Percentiles rank a stretch among this genome's conserved stretches.
Evolutionary conservation across 2,113 vertebrate genomes (phyloP).

Genomic region (Podarcis cretensis): DNA sequence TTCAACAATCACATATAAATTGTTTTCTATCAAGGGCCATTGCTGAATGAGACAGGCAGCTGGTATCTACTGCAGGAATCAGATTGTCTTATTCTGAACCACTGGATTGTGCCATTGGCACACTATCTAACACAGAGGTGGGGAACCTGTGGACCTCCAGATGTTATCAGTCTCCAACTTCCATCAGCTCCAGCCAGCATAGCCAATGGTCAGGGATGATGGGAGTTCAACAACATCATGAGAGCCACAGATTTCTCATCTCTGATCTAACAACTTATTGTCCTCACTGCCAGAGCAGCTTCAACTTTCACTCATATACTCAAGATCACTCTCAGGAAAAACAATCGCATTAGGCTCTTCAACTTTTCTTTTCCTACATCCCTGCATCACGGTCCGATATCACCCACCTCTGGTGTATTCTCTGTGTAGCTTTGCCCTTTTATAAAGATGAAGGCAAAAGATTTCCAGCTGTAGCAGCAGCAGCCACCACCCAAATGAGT

Average conservation of each 20-base stretch:
- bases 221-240: background rate
- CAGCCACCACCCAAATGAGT: background rate
- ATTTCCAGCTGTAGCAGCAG: background rate
- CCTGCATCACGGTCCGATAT: background rate
- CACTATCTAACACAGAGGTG: background rate
- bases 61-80: background rate
- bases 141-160: no score
- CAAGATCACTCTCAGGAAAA: background rate
- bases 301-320: background rate
- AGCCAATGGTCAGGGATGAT: no score
- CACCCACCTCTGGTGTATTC: constrained; percentile 7
- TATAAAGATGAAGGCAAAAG: background rate
- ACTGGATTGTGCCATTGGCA: background rate
- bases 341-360: background rate
- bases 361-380: background rate
- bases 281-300: background rate
- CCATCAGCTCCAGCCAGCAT: no score
- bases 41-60: background rate
- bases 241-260: background rate
- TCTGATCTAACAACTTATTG: background rate
- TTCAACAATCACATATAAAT: background rate
- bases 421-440: background rate
- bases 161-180: no score
- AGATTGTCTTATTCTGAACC: background rate
- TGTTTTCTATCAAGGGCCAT: background rate